phyloP scores from a whole-genome alignment of 2,797 vertebrate genomes.

The Darevskia mixta region DNA sequence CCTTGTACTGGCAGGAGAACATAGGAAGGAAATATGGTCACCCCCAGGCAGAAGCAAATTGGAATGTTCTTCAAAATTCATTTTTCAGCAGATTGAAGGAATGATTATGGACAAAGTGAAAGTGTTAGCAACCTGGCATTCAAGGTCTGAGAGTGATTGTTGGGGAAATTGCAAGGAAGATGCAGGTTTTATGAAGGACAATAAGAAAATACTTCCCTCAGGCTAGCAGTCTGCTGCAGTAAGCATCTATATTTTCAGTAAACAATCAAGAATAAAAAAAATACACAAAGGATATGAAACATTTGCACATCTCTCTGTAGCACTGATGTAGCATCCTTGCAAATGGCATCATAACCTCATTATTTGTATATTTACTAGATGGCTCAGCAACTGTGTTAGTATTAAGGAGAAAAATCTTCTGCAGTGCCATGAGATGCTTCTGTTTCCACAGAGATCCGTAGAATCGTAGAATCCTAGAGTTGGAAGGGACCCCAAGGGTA shows the following conservation, averaged over 20 bases:
- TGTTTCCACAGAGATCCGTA: background rate
- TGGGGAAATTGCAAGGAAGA: slow-evolving; percentile 1
- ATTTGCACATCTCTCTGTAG: background rate
- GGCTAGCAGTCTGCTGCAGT: background rate
- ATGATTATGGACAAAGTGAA: background rate
- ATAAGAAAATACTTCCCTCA: slow-evolving; percentile 14
- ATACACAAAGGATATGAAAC: background rate
- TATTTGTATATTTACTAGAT: background rate
- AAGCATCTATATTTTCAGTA: background rate
- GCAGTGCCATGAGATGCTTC: background rate
- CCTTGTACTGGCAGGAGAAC: background rate
- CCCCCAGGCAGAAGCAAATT: background rate
- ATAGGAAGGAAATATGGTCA: background rate
- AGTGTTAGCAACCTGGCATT: background rate
- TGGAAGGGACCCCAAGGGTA: too few species aligned
- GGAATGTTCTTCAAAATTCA: background rate
- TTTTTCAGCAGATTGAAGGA: background rate
- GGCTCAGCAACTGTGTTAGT: background rate
- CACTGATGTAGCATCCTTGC: background rate
- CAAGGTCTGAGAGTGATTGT: background rate
- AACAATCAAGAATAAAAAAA: background rate
- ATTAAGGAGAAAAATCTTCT: background rate
- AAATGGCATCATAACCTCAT: background rate
- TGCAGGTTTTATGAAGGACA: background rate
- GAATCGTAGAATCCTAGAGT: too few species aligned